These are phyloP conservation scores for Euzetes globulus DNA, from an alignment of 2,888 invertebrate species.

Conservation along the genomic window DNA sequence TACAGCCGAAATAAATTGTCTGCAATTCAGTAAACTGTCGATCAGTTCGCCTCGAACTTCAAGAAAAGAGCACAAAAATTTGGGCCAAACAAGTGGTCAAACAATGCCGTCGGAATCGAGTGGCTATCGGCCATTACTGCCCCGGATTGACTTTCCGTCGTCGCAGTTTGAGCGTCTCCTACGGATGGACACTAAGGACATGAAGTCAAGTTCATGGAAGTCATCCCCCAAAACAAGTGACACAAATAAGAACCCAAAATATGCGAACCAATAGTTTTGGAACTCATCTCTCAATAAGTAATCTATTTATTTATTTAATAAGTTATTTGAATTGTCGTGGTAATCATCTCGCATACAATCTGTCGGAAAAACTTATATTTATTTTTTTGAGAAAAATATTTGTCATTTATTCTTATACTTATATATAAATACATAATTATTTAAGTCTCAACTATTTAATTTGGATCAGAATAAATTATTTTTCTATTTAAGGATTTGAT, in stretches of 20 bases:
- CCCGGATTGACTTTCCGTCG: constrained; percentile 28
- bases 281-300: too few species aligned
- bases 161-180: constrained; percentile 29
- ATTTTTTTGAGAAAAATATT: too few species aligned
- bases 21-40: constrained; percentile 33
- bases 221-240: neutral
- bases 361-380: too few species aligned
- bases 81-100: neutral
- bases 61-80: neutral
- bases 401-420: too few species aligned
- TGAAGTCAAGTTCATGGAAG: constrained; percentile 9
- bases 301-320: too few species aligned
- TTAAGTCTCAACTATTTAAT: too few species aligned
- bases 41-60: constrained; percentile 30
- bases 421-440: too few species aligned
- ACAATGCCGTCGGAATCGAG: neutral
- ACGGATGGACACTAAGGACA: constrained; percentile 30
- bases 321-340: too few species aligned
- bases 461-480: too few species aligned
- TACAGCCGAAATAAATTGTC: constrained; percentile 32
- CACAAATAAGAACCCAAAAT: neutral
- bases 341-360: too few species aligned
- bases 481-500: too few species aligned
- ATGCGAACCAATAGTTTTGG: neutral
- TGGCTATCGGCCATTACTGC: constrained; percentile 30